Percentiles rank a stretch among this genome's conserved stretches.
Evolutionary conservation across 1,140 invertebrate species (phyloP).

Genomic region (Scylla paramamosain): DNA sequence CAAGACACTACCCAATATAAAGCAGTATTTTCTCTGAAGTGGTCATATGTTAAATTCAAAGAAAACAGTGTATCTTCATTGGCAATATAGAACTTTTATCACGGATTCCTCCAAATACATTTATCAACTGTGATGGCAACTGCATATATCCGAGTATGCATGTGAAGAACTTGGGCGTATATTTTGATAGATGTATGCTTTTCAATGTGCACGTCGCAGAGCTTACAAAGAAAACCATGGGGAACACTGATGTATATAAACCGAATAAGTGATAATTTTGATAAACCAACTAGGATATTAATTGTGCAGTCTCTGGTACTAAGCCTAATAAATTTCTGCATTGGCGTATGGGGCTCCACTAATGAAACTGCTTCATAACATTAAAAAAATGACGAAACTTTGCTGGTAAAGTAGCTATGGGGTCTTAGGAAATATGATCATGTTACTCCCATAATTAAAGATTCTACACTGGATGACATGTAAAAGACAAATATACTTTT

Average conservation of each 20-base stretch:
- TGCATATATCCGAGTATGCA: neutral
- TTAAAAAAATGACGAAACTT: neutral
- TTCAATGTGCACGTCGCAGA: neutral
- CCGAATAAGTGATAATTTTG: neutral
- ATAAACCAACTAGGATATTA: neutral
- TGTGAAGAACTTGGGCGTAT: neutral
- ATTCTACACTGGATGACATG: neutral
- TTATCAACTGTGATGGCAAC: neutral
- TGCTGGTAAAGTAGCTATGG: neutral
- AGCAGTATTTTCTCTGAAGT: neutral
- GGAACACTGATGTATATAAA: neutral
- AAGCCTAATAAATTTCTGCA: neutral
- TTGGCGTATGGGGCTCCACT: neutral
- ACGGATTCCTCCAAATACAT: neutral
- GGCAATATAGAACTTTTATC: neutral
- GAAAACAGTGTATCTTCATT: neutral
- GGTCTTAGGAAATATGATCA: no score
- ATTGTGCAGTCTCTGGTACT: no score
- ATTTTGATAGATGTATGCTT: neutral
- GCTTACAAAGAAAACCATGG: neutral
- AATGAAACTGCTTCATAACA: neutral
- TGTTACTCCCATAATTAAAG: no score
- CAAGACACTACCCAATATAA: neutral
- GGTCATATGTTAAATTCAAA: neutral
- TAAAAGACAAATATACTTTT: neutral